These are phyloP conservation scores for Germaria angustata DNA, from an alignment of 2,888 invertebrate genomes.

Conservation along the genomic window DNA sequence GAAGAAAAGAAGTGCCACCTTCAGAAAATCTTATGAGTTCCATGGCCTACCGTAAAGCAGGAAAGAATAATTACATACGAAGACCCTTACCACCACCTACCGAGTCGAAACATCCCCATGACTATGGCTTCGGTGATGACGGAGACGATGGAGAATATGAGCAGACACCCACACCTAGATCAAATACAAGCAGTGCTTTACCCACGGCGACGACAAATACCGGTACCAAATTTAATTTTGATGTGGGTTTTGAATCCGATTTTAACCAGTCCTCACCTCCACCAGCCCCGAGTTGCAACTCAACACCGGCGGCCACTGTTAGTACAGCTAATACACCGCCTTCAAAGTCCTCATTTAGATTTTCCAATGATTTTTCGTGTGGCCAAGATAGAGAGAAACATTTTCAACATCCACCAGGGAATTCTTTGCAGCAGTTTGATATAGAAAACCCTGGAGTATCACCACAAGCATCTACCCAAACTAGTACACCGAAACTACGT, in stretches of 20 bases:
- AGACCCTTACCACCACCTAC: constrained; percentile 57
- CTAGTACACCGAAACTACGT: constrained; percentile 79
- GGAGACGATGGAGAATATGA: constrained; percentile 73
- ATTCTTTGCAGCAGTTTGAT: constrained; percentile 69
- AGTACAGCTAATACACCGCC: constrained; percentile 70
- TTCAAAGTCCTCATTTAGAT: constrained; percentile 80
- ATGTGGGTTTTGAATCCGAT: constrained; percentile 79
- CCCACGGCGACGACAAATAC: constrained; percentile 64
- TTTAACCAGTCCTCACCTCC: constrained; percentile 78
- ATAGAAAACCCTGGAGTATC: constrained; percentile 67
- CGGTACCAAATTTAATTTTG: constrained; percentile 77
- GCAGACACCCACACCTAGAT: constrained; percentile 76
- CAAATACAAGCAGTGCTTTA: constrained; percentile 74
- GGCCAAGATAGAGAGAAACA: constrained; percentile 73
- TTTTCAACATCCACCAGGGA: constrained; percentile 49
- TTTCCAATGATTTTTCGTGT: constrained; percentile 84
- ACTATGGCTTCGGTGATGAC: constrained; percentile 70
- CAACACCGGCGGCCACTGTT: constrained; percentile 73
- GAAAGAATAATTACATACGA: constrained; percentile 40
- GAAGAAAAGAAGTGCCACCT: constrained; percentile 72
- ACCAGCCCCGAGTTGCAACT: constrained; percentile 76
- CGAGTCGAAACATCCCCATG: constrained; percentile 64
- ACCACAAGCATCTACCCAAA: constrained; percentile 70
- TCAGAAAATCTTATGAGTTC: constrained; percentile 54
- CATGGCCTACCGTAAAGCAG: constrained; percentile 51